These are phyloP conservation scores for Tuta absoluta DNA, from an alignment of 2,888 invertebrate genomes.

Conservation along the genomic window DNA sequence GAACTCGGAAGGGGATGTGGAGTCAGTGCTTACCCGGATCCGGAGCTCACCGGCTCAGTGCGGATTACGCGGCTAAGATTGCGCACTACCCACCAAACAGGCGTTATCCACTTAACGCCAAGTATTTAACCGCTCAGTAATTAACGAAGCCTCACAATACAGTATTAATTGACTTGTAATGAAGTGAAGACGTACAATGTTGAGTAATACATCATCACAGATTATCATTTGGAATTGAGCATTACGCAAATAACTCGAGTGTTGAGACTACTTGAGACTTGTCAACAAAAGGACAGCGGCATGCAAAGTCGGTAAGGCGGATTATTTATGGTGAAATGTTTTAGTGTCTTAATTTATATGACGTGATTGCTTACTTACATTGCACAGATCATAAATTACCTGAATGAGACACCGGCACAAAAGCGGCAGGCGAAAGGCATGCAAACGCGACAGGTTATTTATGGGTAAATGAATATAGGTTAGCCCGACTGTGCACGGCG, in stretches of 20 bases:
- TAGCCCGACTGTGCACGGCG: conserved; percentile 29
- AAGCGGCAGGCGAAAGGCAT: conserved; percentile 31
- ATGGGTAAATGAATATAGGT: conserved; percentile 38
- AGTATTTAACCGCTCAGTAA: conserved; percentile 7
- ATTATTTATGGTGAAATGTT: conserved; percentile 4
- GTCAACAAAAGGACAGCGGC: conserved; percentile 1
- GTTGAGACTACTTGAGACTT: background rate
- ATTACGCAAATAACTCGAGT: conserved; percentile 2
- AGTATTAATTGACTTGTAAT: conserved; percentile 12
- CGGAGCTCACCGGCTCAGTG: conserved; percentile 3
- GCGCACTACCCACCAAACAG: conserved; percentile 10
- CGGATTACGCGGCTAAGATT: conserved; percentile 20
- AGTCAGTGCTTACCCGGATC: conserved; percentile 21
- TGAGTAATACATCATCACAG: background rate
- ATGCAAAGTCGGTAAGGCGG: background rate
- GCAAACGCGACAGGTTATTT: conserved; percentile 34
- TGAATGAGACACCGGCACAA: conserved; percentile 26
- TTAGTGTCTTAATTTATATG: conserved; percentile 9
- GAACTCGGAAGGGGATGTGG: conserved; percentile 19
- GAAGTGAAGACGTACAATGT: background rate
- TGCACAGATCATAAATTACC: conserved; percentile 20
- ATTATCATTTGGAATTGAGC: background rate
- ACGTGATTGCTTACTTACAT: conserved; percentile 17
- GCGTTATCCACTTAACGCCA: conserved; percentile 16
- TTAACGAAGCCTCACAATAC: conserved; percentile 19